These are phyloP conservation scores for Sinocyclocheilus anophthalmus DNA, from an alignment of 2,113 vertebrate species.

Conservation along the genomic window DNA sequence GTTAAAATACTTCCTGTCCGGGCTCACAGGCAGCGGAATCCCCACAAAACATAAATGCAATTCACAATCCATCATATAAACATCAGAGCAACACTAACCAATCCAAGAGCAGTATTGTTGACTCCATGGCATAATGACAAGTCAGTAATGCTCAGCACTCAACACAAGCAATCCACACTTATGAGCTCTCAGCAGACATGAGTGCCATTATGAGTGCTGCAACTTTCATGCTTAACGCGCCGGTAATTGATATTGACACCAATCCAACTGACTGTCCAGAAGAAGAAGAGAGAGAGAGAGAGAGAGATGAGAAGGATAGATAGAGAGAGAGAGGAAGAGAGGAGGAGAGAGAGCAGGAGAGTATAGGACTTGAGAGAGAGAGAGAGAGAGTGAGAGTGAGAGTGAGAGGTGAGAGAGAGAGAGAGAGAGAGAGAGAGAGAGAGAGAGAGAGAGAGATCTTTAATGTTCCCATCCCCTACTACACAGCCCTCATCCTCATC, in stretches of 20 bases:
- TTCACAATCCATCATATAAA: constrained; percentile 1
- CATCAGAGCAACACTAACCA: neutral
- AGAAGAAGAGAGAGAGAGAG: no score
- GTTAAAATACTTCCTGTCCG: neutral
- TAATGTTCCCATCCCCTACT: no score
- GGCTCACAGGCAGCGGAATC: neutral
- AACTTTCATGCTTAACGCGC: neutral
- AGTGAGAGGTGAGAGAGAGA: neutral
- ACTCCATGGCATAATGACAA: neutral
- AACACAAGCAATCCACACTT: neutral
- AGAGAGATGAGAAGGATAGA: neutral
- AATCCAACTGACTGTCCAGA: neutral
- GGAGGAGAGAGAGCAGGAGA: no score
- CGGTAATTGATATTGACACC: constrained; percentile 13
- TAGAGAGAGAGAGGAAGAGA: neutral
- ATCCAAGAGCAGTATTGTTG: neutral
- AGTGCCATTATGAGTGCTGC: neutral
- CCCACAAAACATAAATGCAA: neutral
- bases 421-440: no score
- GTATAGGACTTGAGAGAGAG: no score
- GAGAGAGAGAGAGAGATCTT: neutral
- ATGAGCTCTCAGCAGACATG: neutral
- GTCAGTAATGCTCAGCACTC: neutral
- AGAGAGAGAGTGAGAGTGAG: no score
- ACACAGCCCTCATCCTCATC: no score